These are phyloP conservation scores for Orchesella flavescens DNA, from an alignment of 2,888 invertebrate species.

Conservation along the genomic window DNA sequence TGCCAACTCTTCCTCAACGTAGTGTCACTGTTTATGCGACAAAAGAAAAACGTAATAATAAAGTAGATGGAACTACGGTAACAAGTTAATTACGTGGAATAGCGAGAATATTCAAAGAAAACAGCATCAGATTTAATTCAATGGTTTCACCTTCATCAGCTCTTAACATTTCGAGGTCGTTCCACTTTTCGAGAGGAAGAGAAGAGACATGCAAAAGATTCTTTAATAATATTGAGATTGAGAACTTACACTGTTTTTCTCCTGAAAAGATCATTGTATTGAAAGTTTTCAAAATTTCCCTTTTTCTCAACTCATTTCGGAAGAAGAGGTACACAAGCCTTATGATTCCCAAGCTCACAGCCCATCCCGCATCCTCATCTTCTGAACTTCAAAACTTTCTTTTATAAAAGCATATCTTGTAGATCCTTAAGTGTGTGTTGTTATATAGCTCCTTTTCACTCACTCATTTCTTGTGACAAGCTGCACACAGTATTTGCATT, in stretches of 20 bases:
- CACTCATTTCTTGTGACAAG: conserved; percentile 3
- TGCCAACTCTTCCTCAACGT: not conserved
- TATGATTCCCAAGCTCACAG: not conserved
- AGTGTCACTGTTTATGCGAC: not conserved
- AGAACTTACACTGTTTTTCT: not conserved
- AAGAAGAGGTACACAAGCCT: not conserved
- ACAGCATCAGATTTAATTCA: not conserved
- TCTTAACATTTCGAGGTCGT: not conserved
- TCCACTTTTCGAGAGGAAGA: conserved; percentile 10
- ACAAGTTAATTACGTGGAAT: conserved; percentile 52
- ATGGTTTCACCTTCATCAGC: not conserved
- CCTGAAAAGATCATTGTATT: conserved; percentile 7
- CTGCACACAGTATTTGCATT: conserved; percentile 33
- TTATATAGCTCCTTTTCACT: not conserved
- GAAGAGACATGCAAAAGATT: not conserved
- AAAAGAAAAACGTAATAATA: not conserved
- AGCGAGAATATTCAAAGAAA: conserved; percentile 29
- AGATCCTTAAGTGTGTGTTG: not conserved
- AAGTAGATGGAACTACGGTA: conserved; percentile 1
- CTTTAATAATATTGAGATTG: not conserved
- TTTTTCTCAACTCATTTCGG: not conserved
- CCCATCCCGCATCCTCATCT: not conserved
- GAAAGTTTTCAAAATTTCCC: not conserved
- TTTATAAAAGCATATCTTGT: not conserved
- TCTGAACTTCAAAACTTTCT: not conserved